Conservation (phyloP, 1,140 invertebrate genomes). For the Limonius californicus region DNA sequence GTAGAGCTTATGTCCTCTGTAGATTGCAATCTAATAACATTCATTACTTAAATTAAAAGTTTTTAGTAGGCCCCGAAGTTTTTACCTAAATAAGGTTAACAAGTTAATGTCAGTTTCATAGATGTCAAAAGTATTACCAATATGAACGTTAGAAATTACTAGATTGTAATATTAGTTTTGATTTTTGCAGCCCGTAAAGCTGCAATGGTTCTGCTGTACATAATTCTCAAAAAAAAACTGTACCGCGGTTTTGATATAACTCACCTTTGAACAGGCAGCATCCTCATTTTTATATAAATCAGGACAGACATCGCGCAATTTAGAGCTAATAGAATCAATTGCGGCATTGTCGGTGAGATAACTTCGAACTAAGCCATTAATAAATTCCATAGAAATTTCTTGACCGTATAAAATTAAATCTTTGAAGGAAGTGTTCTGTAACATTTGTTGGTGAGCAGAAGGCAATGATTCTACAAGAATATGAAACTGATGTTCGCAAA, state of each 20-base stretch:
- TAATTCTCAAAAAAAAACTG: neutral
- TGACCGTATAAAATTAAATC: conserved; percentile 81
- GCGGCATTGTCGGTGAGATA: conserved; percentile 94
- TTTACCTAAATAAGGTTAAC: too few species aligned
- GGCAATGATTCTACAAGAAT: conserved; percentile 67
- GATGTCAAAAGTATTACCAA: too few species aligned
- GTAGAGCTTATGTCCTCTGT: too few species aligned
- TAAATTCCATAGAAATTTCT: conserved; percentile 72
- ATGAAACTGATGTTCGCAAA: conserved; percentile 91
- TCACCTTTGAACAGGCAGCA: conserved; percentile 87
- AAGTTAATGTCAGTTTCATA: too few species aligned
- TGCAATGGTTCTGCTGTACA: too few species aligned
- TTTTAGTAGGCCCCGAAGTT: too few species aligned
- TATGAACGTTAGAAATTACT: too few species aligned
- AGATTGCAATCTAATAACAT: too few species aligned
- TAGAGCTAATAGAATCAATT: conserved; percentile 83
- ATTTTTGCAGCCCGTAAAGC: too few species aligned
- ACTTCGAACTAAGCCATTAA: conserved; percentile 73
- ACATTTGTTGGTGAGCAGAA: conserved; percentile 55
- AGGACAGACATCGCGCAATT: conserved; percentile 89
- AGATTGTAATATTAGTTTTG: too few species aligned
- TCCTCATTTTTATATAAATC: conserved; percentile 93
- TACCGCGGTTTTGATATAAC: conserved; percentile 1
- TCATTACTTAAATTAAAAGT: too few species aligned
- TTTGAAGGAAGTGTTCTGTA: conserved; percentile 59